These are phyloP conservation scores for Myotis vivesi DNA, from an alignment of 2,797 vertebrate species.

Conservation along the genomic window DNA sequence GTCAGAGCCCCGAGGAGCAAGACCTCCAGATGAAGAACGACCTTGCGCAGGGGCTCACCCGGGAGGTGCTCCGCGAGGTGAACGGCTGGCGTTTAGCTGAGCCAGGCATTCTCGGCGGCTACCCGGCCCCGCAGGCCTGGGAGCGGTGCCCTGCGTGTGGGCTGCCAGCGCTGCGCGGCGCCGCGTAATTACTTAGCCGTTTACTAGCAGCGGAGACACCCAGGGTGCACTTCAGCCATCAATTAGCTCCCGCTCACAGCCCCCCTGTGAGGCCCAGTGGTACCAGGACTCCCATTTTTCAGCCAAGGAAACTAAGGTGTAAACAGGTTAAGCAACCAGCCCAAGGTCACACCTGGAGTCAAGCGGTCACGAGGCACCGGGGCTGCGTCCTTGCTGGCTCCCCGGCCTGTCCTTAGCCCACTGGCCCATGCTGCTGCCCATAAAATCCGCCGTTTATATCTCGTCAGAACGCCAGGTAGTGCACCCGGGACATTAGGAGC, in stretches of 20 bases:
- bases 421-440: slow-evolving; percentile 79
- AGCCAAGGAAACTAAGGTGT: slow-evolving; percentile 75
- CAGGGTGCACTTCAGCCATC: slow-evolving; percentile 77
- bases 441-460: slow-evolving; percentile 76
- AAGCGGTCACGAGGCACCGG: slow-evolving; percentile 61
- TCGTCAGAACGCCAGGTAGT: slow-evolving; percentile 68
- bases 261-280: slow-evolving; percentile 47
- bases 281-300: slow-evolving; percentile 72
- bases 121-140: slow-evolving; percentile 45
- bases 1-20: neutral
- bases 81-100: slow-evolving; percentile 72
- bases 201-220: slow-evolving; percentile 71
- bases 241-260: slow-evolving; percentile 71
- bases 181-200: slow-evolving; percentile 76
- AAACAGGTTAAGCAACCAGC: slow-evolving; percentile 69
- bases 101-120: slow-evolving; percentile 69
- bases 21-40: slow-evolving; percentile 56
- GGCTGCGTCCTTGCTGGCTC: slow-evolving; percentile 69
- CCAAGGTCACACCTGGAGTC: slow-evolving; percentile 72
- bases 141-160: slow-evolving; percentile 58
- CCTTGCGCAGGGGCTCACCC: slow-evolving; percentile 50
- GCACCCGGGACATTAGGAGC: slow-evolving; percentile 66
- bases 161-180: slow-evolving; percentile 63
- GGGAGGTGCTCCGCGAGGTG: slow-evolving; percentile 35
- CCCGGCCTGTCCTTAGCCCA: slow-evolving; percentile 81